These are phyloP conservation scores for Gryon sp. DNA, from an alignment of 1,140 invertebrate species.

Conservation along the genomic window DNA sequence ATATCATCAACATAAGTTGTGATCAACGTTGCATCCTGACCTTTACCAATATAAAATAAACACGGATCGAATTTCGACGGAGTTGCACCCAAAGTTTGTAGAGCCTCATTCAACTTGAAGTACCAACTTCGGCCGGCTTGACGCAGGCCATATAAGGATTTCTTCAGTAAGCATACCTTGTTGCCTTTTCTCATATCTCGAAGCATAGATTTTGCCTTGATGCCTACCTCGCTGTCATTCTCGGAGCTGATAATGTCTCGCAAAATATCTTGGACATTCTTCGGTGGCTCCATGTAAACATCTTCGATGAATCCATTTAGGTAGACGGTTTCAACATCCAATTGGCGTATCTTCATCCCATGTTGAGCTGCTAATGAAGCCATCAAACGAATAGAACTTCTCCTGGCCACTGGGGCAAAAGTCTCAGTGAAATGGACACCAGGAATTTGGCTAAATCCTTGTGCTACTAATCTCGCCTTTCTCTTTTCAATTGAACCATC, in stretches of 20 bases:
- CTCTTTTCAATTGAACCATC: conserved; percentile 27
- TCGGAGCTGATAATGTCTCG: neutral
- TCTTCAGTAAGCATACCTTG: conserved; percentile 6
- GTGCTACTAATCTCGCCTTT: conserved; percentile 49
- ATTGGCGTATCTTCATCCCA: neutral
- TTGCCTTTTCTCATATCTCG: neutral
- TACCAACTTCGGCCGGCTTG: conserved; percentile 13
- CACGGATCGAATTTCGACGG: conserved; percentile 42
- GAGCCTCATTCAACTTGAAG: neutral
- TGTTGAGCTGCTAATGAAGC: conserved; percentile 5
- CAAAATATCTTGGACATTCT: neutral
- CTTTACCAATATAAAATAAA: conserved; percentile 50
- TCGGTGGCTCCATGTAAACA: neutral
- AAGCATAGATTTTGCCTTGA: neutral
- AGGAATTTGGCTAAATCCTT: conserved; percentile 18
- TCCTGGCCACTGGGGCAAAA: conserved; percentile 36
- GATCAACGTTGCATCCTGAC: conserved; percentile 43
- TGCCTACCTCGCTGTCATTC: conserved; percentile 79
- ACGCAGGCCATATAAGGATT: conserved; percentile 4
- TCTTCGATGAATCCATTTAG: conserved; percentile 45
- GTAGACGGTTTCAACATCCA: conserved; percentile 8
- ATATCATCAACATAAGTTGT: conserved; percentile 29
- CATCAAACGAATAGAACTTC: neutral
- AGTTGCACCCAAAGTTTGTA: conserved; percentile 11
- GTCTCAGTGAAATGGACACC: conserved; percentile 52